These are phyloP conservation scores for Chloroclystis v-ata DNA, from an alignment of 2,888 invertebrate genomes.

Conservation along the genomic window DNA sequence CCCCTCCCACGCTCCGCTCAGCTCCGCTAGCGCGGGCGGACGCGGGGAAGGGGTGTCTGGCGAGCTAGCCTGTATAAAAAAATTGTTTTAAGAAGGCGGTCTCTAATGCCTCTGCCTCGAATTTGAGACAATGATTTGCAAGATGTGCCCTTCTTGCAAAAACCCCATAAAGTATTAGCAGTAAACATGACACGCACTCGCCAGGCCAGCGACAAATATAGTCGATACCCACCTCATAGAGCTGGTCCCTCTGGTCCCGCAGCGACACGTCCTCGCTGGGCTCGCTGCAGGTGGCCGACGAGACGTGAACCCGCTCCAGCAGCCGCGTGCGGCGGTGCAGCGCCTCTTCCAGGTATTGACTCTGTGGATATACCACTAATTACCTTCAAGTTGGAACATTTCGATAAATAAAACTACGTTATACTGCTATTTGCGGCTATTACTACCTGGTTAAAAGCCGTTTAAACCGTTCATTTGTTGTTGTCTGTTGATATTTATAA, in stretches of 20 bases:
- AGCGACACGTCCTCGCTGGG: conserved; percentile 91
- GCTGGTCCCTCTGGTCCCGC: conserved; percentile 50
- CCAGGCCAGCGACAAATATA: neutral
- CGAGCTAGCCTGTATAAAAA: conserved; percentile 26
- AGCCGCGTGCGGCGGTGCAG: conserved; percentile 84
- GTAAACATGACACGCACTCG: too few relatives aligned
- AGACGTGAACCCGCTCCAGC: conserved; percentile 83
- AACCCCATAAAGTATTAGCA: too few relatives aligned
- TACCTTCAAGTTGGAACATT: neutral
- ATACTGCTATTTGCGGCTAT: too few relatives aligned
- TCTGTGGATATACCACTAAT: conserved; percentile 32
- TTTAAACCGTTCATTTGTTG: too few relatives aligned
- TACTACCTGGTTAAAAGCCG: too few relatives aligned
- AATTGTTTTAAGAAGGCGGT: neutral
- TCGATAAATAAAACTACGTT: too few relatives aligned
- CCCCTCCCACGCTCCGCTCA: too few relatives aligned
- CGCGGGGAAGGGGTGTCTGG: conserved; percentile 26
- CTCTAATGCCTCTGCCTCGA: too few relatives aligned
- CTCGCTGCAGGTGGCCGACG: conserved; percentile 83
- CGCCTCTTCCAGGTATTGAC: conserved; percentile 79
- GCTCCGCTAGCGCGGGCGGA: too few relatives aligned
- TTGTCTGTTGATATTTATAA: too few relatives aligned
- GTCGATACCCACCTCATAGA: conserved; percentile 30
- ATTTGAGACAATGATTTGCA: too few relatives aligned
- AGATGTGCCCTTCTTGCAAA: too few relatives aligned